Evolutionary conservation across 2,797 vertebrate genomes (phyloP).

Genomic region (Galago senegalensis): DNA sequence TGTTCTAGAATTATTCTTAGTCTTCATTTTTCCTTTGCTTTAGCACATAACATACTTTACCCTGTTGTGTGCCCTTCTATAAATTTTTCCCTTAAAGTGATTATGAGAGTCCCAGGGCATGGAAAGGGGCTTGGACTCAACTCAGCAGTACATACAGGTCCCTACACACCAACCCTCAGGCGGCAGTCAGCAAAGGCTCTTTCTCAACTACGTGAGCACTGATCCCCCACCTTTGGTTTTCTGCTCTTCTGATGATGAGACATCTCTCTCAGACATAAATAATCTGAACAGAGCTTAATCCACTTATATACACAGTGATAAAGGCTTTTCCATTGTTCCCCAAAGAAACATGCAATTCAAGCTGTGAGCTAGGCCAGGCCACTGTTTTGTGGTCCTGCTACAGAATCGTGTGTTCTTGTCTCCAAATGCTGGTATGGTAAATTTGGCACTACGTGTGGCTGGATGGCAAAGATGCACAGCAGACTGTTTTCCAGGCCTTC

Average conservation of each 20-base stretch:
- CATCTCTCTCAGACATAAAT: constrained; percentile 71
- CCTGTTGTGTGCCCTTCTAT: background rate
- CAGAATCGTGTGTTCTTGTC: constrained; percentile 88
- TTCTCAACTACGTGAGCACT: background rate
- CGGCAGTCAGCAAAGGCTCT: background rate
- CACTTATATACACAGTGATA: constrained; percentile 80
- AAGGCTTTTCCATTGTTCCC: constrained; percentile 83
- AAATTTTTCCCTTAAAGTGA: background rate
- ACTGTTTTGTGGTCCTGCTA: constrained; percentile 98
- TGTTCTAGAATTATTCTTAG: background rate
- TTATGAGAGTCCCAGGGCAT: background rate
- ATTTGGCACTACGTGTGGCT: background rate
- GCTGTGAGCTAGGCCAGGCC: constrained; percentile 96
- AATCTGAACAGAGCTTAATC: constrained; percentile 72
- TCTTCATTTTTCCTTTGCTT: background rate
- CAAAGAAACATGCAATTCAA: constrained; percentile 96
- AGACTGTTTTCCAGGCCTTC: background rate
- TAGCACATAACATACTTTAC: background rate
- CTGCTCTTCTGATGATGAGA: constrained; percentile 70
- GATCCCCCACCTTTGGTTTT: constrained; percentile 57
- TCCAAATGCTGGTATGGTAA: constrained; percentile 62
- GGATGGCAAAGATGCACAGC: background rate
- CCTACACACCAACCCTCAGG: background rate
- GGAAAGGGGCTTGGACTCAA: background rate
- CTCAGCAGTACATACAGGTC: accelerated